Conservation (phyloP, 92 coral and sea anemone genomes). For the Actinostola sp. region DNA sequence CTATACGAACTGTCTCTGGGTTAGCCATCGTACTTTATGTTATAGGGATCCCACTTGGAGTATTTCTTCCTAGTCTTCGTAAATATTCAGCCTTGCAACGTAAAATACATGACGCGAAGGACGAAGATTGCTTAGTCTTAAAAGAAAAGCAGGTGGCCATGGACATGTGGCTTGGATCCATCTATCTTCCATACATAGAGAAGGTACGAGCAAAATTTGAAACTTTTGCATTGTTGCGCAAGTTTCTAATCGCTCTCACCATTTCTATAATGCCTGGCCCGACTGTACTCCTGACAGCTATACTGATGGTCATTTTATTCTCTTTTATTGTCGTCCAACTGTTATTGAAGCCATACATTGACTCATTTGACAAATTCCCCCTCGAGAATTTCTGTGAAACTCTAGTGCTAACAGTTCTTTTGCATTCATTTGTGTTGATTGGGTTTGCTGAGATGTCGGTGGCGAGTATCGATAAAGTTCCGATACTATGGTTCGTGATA, state of each 20-base stretch:
- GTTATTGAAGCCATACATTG: conserved; percentile 36
- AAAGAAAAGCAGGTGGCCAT: conserved; percentile 18
- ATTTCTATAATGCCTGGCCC: conserved; percentile 46
- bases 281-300: conserved; percentile 48
- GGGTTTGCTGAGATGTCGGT: conserved; percentile 6
- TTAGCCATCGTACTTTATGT: conserved; percentile 65
- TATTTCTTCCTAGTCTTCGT: conserved; percentile 62
- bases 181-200: conserved; percentile 56
- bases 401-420: conserved; percentile 35
- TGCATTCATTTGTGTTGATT: conserved; percentile 18
- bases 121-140: conserved; percentile 5
- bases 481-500: conserved; percentile 1
- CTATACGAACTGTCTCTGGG: conserved; percentile 45
- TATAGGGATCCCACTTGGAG: conserved; percentile 66
- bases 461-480: neutral
- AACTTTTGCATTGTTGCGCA: conserved; percentile 38
- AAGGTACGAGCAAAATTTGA: conserved; percentile 56
- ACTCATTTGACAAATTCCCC: conserved; percentile 32
- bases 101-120: neutral
- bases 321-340: conserved; percentile 37
- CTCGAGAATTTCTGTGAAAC: conserved; percentile 50
- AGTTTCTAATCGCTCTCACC: conserved; percentile 59
- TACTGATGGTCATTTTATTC: conserved; percentile 37
- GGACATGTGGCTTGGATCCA: conserved; percentile 66
- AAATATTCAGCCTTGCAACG: conserved; percentile 14